Evolutionary conservation across 2,113 vertebrate species (phyloP), one percentile per base, ranked within the genome.

Genomic region (Lepisosteus oculatus): DNA sequence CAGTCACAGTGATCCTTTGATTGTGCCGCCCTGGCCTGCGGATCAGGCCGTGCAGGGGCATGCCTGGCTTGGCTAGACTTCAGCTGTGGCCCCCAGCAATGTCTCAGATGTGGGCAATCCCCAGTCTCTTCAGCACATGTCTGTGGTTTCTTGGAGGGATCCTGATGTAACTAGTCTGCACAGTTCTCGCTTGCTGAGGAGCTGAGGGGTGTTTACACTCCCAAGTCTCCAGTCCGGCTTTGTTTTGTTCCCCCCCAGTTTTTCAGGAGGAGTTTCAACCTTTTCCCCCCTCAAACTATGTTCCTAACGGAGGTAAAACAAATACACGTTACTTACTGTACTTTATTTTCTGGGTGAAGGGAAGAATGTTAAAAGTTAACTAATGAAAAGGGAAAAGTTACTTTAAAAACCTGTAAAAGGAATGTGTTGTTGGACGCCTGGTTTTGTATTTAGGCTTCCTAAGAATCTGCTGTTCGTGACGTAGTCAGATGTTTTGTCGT

Each of bases 101-200:
- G 91, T 84, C 84, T 97, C 84, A 95, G 94, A 97, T 94, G 94
- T 95, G 95, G 95, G 91, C 81, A 92, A 79, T 78, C 84, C 87
- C 67, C 82, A 79, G 88, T 90, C 92, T 91, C 90, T 81, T 78
- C 85, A 88, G 83, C 88, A 82, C 92, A 92, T 94, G 93, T 92
- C 90, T 95, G 93, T 90, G 94, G 93, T 94, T 95, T 93, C 85
- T 87, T 88, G 82, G 88, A 90, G 87, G 80, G 86, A 89, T 84
- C 86, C 85, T 89, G 83, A 90, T 85, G 87, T 91, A 86, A 91
- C 84, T 88, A 87, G 85, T 77, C 90, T 85, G 75, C 77, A 42
- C 12, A 74, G 73, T 6, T 59, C 67, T 77, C 57, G 71, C 77
- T 55, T 71, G 68, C 64, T 61, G 64, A 14, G 64, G 41, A 43